Base-by-base conservation (phyloP, 2,888 invertebrate species). In the Chrysodeixis includens region DNA sequence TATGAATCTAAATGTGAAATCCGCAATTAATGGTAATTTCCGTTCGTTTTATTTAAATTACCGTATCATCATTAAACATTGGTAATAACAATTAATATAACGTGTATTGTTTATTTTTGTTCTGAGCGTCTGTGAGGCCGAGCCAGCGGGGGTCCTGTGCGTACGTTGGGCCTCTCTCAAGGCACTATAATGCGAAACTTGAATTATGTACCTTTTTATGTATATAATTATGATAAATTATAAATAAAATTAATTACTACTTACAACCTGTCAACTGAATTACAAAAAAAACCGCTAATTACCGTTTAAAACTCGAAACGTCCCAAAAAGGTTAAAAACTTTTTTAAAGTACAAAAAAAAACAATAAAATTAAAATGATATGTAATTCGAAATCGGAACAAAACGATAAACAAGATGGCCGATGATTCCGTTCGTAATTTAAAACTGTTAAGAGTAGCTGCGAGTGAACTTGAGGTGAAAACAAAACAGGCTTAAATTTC, bases 171-270 rank as follows among this genome's bases (percentile, higher is more conserved):
- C 67, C 51, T 67, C 56, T 62, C 67, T 40, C 56, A 71, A 51
- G 58, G 64, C 63, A 40, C 55, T 57, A 67, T 70, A 69, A 73
- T 79, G 82, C 80, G 66, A 79, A 79, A 73, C 70, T 70, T 73
- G 69, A 80, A 77, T 77, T 77, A 66, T 61, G 54, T 58, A 60
- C 58, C 56, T 75, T 69, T 79, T 65, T 66, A 64, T 68, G 79
- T 56, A 65, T 73, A 56, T 79, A 79, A 82, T 79, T 79, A 79
- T 69, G 69, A 79, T 82, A 82, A 69, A 72, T 62, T 72, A 66
- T 58, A 49, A 63, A 59, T 52, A 30, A 60, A 72, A 67, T 76
- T 71, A 60, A 69, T 61, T 74, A 71, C 58, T 58, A 62, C 52
- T 62, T 66, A 61, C 57, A 53, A 62, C 51, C 56, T 20, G 56